Percentiles rank a stretch among this genome's conserved stretches.
Evolutionary conservation across 2,113 vertebrate genomes (phyloP).

Genomic region (Onychostruthus taczanowskii): DNA sequence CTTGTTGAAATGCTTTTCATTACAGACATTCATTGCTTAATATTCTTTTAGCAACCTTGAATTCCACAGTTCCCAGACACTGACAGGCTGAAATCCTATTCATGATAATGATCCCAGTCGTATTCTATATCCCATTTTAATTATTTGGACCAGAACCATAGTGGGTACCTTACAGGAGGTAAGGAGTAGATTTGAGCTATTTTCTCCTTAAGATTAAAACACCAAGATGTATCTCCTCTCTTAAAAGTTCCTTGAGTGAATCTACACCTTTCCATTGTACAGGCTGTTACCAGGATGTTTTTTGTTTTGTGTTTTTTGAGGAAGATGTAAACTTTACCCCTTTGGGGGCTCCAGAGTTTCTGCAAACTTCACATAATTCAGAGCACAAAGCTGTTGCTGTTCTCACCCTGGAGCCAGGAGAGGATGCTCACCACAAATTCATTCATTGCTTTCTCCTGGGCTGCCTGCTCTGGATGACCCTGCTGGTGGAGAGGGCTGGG

Average conservation of each 20-base stretch:
- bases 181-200: neutral
- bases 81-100: conserved; percentile 14
- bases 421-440: neutral
- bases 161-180: neutral
- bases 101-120: neutral
- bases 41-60: conserved; percentile 15
- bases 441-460: neutral
- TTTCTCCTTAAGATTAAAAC: neutral
- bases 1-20: conserved; percentile 56
- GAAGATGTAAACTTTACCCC: neutral
- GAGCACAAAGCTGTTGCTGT: neutral
- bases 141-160: neutral
- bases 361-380: neutral
- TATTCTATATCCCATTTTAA: neutral
- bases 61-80: conserved; percentile 17
- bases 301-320: neutral
- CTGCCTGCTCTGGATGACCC: neutral
- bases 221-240: neutral
- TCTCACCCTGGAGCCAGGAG: neutral
- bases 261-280: neutral
- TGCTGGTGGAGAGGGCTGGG: neutral
- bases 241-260: neutral
- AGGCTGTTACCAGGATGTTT: neutral
- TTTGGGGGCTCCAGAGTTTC: neutral
- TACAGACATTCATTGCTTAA: neutral